Conservation (phyloP, 2,888 invertebrate genomes). For the Drosophila niveifrons region DNA sequence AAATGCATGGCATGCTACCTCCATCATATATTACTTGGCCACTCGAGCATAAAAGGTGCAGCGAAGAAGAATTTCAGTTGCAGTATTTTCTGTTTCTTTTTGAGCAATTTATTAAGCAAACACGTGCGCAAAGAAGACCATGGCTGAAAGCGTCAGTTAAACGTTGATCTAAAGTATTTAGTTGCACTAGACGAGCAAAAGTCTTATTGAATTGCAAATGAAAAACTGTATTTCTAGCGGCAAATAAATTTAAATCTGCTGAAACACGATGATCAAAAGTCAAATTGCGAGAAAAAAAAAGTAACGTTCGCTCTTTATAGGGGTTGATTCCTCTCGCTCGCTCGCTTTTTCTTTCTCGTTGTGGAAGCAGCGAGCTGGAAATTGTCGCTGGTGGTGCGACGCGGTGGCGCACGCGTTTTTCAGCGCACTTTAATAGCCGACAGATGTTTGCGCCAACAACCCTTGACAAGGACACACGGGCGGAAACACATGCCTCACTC, state of each 20-base stretch:
- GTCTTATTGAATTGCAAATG: background rate
- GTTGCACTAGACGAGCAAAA: too few relatives aligned
- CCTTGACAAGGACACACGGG: constrained; percentile 74
- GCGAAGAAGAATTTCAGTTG: constrained; percentile 35
- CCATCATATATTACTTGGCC: constrained; percentile 52
- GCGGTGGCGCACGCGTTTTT: constrained; percentile 70
- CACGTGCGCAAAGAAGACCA: constrained; percentile 11
- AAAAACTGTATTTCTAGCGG: background rate
- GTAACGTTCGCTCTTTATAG: constrained; percentile 21
- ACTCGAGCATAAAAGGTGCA: constrained; percentile 70
- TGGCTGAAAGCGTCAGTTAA: background rate
- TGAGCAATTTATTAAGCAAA: constrained; percentile 58
- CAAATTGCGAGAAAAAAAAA: constrained; percentile 18
- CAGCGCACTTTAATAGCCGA: constrained; percentile 81
- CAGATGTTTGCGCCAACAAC: constrained; percentile 83
- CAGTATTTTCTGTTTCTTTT: constrained; percentile 36
- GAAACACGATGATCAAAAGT: constrained; percentile 17
- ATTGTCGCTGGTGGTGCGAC: constrained; percentile 65
- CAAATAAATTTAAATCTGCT: constrained; percentile 9
- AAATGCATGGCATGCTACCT: constrained; percentile 73
- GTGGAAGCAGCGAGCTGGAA: constrained; percentile 62
- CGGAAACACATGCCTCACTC: constrained; percentile 56
- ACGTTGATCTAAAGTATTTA: background rate
- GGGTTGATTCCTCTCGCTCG: background rate
- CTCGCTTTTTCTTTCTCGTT: constrained; percentile 6